Evolutionary conservation across 2,113 vertebrate genomes (phyloP).

Genomic region (Ophiodon elongatus): DNA sequence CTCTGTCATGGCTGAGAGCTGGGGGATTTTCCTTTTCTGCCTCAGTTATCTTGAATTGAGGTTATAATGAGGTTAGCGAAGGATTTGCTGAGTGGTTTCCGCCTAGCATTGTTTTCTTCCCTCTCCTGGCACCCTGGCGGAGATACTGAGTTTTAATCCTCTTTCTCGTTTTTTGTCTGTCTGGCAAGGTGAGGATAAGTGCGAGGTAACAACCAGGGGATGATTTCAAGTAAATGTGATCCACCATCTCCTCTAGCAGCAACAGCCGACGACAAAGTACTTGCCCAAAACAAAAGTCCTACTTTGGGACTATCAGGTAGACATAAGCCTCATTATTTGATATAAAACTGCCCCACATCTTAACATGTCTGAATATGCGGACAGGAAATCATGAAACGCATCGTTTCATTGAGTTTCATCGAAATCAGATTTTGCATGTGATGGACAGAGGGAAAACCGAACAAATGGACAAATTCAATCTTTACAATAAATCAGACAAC

Average conservation of each 20-base stretch:
- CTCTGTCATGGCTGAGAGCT: slow-evolving; percentile 44
- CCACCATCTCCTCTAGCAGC: slow-evolving; percentile 21
- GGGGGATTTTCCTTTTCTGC: slow-evolving; percentile 39
- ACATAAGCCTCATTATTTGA: neutral
- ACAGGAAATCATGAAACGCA: neutral
- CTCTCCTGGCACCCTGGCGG: slow-evolving; percentile 13
- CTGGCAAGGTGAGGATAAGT: slow-evolving; percentile 55
- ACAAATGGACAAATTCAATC: neutral
- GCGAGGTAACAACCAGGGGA: slow-evolving; percentile 33
- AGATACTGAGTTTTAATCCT: slow-evolving; percentile 54
- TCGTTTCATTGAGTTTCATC: neutral
- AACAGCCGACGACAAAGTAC: neutral
- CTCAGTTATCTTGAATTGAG: slow-evolving; percentile 60
- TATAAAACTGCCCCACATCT: neutral
- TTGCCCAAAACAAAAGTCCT: neutral
- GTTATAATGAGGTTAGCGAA: slow-evolving; percentile 69
- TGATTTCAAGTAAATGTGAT: slow-evolving; percentile 36
- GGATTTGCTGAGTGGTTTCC: slow-evolving; percentile 58
- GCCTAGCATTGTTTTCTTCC: slow-evolving; percentile 52
- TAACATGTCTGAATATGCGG: neutral
- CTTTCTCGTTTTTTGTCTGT: slow-evolving; percentile 16
- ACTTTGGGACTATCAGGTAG: neutral
- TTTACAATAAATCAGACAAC: neutral
- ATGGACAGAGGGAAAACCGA: neutral
- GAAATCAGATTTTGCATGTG: neutral